These are phyloP conservation scores for Chionodraco myersi DNA, from an alignment of 2,113 vertebrate genomes.

Conservation along the genomic window DNA sequence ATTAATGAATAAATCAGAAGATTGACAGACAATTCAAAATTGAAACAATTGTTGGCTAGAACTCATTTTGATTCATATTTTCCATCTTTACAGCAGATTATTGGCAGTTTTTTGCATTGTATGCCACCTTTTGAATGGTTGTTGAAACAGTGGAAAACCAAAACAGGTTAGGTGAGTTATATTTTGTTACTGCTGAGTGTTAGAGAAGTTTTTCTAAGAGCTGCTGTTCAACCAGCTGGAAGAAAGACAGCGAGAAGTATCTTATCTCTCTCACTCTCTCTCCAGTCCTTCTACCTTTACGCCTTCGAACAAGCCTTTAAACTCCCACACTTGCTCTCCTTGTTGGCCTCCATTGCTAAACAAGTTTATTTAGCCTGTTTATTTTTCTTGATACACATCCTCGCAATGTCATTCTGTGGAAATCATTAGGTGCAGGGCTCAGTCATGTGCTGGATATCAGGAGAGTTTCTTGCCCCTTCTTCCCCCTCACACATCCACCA, in stretches of 20 bases:
- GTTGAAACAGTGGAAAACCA: no score
- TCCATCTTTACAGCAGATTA: no score
- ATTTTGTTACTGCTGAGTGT: no score
- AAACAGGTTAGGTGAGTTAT: no score
- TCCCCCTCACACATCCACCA: constrained; percentile 13
- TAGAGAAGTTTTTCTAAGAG: no score
- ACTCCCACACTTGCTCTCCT: constrained; percentile 60
- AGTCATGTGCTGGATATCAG: constrained; percentile 14
- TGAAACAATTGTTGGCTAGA: no score
- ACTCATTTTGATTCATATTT: no score
- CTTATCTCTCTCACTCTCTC: constrained; percentile 10
- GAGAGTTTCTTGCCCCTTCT: constrained; percentile 22
- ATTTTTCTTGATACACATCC: constrained; percentile 19
- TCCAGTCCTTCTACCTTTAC: constrained; percentile 35
- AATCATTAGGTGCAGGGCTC: constrained; percentile 13
- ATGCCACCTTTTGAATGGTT: no score
- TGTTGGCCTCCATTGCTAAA: constrained; percentile 22
- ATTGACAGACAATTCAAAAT: no score
- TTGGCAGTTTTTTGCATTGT: no score
- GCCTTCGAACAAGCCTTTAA: constrained; percentile 49
- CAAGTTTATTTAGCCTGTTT: constrained; percentile 19
- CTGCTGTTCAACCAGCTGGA: no score
- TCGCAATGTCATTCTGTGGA: constrained; percentile 31
- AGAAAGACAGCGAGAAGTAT: neutral
- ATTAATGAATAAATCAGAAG: no score